Evolutionary conservation across 2,113 vertebrate genomes (phyloP).

Genomic region (Anarrhichthys ocellatus): DNA sequence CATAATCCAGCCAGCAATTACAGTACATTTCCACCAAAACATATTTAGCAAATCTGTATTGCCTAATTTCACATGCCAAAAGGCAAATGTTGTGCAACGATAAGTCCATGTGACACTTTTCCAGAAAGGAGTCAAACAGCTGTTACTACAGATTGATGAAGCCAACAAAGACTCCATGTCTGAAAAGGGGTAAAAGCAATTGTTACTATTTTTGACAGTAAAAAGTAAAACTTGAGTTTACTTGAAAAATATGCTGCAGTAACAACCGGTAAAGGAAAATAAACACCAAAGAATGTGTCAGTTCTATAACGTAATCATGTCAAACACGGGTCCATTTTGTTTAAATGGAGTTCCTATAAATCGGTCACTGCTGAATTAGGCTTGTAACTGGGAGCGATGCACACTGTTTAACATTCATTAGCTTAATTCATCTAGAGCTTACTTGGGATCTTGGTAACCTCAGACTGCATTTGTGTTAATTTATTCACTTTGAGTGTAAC

Average conservation of each 20-base stretch:
- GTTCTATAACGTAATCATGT: neutral
- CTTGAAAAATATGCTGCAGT: neutral
- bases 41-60: neutral
- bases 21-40: neutral
- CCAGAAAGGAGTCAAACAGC: neutral
- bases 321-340: neutral
- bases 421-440: neutral
- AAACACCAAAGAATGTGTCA: neutral
- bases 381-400: neutral
- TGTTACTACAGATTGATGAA: neutral
- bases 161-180: neutral
- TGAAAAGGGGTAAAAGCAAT: neutral
- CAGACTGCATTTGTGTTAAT: constrained; percentile 4
- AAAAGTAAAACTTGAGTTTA: neutral
- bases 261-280: neutral
- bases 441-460: constrained; percentile 12
- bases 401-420: neutral
- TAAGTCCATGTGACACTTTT: neutral
- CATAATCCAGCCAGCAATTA: neutral
- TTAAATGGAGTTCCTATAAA: neutral
- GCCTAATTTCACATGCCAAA: neutral
- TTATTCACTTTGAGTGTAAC: constrained; percentile 4
- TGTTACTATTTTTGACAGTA: neutral
- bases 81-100: neutral
- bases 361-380: neutral